phyloP scores from a whole-genome alignment of 30 jellyfish, hydroid and myxozoan genomes.

The Aurelia sp. region DNA sequence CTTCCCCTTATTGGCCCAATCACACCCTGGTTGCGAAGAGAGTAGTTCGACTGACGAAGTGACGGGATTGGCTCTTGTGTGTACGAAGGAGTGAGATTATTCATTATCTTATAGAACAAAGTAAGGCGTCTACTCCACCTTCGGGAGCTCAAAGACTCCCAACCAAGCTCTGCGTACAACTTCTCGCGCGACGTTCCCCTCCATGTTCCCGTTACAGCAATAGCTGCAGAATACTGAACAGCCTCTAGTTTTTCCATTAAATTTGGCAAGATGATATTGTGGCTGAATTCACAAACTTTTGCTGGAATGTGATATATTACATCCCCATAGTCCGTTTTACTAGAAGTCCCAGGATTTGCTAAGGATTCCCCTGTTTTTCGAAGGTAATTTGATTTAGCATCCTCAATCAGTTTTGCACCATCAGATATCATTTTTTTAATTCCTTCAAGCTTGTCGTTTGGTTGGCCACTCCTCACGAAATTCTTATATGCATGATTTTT shows the following conservation, averaged over 20 bases:
- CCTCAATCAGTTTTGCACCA: constrained; percentile 51
- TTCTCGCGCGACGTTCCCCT: no score
- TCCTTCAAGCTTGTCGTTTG: background rate
- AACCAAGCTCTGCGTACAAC: no score
- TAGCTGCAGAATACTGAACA: no score
- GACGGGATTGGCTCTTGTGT: constrained; percentile 39
- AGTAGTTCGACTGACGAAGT: constrained; percentile 28
- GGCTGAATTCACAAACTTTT: constrained; percentile 27
- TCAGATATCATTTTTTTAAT: constrained; percentile 25
- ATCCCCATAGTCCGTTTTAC: constrained; percentile 5
- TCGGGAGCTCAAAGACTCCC: no score
- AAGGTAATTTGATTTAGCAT: constrained; percentile 46
- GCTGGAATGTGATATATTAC: constrained; percentile 2
- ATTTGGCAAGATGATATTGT: constrained; percentile 5
- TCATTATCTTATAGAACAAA: constrained; percentile 2
- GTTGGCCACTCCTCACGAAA: constrained; percentile 48
- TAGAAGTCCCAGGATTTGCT: constrained; percentile 51
- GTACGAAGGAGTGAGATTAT: constrained; percentile 38
- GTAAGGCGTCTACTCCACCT: no score
- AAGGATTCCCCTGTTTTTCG: constrained; percentile 43
- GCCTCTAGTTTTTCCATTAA: background rate
- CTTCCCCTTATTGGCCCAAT: constrained; percentile 42
- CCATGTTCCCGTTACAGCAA: no score
- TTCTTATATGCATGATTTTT: constrained; percentile 52
- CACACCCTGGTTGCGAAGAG: constrained; percentile 54